A percentile compares a stretch with the other conserved stretches of the same genome.
phyloP scores from a whole-genome alignment of 2,797 vertebrate species.

The Staurois parvus region DNA sequence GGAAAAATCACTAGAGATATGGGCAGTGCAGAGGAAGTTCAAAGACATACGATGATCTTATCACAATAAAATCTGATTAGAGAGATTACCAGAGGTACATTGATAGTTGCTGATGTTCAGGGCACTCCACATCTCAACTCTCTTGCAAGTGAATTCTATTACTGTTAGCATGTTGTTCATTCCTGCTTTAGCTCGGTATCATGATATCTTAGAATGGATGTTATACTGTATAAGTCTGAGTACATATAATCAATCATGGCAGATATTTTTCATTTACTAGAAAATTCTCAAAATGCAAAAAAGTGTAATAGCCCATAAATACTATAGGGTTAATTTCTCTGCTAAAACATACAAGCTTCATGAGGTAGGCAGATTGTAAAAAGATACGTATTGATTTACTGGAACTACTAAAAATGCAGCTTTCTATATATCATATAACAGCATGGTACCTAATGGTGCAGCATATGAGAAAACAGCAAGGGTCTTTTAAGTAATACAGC shows the following conservation, averaged over 20 bases:
- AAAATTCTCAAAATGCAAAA: neutral
- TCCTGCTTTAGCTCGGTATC: neutral
- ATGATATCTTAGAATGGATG: neutral
- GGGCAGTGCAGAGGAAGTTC: too few relatives aligned
- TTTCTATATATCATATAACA: neutral
- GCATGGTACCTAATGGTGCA: neutral
- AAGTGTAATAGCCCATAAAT: neutral
- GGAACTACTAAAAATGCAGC: neutral
- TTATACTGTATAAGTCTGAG: neutral
- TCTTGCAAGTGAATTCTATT: neutral
- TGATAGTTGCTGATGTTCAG: too few relatives aligned
- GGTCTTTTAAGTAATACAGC: neutral
- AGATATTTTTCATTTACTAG: neutral
- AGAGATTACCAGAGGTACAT: too few relatives aligned
- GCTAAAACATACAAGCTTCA: neutral
- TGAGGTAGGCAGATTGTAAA: neutral
- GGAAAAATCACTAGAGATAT: too few relatives aligned
- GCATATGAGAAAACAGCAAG: neutral
- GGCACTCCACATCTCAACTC: too few relatives aligned
- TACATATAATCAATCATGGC: neutral
- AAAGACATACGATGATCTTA: too few relatives aligned
- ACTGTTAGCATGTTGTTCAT: neutral
- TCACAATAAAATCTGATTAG: too few relatives aligned
- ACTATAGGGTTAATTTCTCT: neutral
- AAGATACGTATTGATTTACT: neutral